Evolutionary conservation across 2,797 vertebrate genomes (phyloP).

Genomic region (Kryptolebias ocellatus): DNA sequence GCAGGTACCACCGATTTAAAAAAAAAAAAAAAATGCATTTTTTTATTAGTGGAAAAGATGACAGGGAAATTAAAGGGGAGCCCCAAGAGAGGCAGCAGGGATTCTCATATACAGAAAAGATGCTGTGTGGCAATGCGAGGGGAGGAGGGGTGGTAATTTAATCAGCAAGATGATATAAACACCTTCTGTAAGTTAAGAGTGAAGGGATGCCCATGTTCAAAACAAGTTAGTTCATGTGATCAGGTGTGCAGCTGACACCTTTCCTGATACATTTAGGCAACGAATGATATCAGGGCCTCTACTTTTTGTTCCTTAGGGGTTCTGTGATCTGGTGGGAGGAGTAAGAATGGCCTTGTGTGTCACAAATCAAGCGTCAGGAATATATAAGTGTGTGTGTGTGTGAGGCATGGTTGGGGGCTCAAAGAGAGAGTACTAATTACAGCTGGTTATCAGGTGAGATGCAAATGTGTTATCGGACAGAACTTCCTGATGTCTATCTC

Average conservation of each 20-base stretch:
- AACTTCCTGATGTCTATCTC: constrained; percentile 70
- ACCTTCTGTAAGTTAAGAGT: constrained; percentile 67
- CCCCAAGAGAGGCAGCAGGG: neutral
- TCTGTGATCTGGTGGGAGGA: constrained; percentile 60
- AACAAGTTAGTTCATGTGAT: constrained; percentile 50
- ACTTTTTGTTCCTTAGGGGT: constrained; percentile 68
- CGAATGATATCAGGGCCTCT: constrained; percentile 30
- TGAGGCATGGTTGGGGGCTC: constrained; percentile 3
- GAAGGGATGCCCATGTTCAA: constrained; percentile 61
- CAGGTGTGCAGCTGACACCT: constrained; percentile 55
- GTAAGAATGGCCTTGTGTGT: constrained; percentile 55
- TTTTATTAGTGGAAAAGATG: constrained; percentile 4
- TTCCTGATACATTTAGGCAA: constrained; percentile 51
- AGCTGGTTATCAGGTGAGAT: constrained; percentile 73
- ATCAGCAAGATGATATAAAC: constrained; percentile 63
- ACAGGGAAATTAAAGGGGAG: constrained; percentile 3
- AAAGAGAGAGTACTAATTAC: constrained; percentile 61
- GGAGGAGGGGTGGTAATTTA: constrained; percentile 49
- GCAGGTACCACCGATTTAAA: constrained; percentile 44
- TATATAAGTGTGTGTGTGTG: neutral
- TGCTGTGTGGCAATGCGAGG: constrained; percentile 47
- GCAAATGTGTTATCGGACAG: constrained; percentile 66
- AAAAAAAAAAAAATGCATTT: neutral
- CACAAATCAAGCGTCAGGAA: constrained; percentile 13
- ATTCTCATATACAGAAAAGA: constrained; percentile 60